These are phyloP conservation scores for Acanthurus lineatus DNA, from an alignment of 2,797 vertebrate genomes.

Conservation along the genomic window DNA sequence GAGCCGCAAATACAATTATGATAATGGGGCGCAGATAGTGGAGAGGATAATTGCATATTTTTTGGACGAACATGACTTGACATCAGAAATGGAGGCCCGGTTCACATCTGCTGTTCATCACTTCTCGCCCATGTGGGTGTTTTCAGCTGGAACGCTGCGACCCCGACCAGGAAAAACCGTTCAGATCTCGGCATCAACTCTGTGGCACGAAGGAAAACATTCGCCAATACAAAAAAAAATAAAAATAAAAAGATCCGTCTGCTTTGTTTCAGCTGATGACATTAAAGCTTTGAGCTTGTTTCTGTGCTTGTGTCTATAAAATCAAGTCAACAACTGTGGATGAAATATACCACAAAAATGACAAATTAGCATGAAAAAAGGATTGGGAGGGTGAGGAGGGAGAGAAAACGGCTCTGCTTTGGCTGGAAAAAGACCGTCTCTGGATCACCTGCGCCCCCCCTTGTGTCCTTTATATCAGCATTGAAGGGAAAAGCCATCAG, in stretches of 20 bases:
- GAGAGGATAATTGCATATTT: conserved; percentile 72
- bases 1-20: conserved; percentile 73
- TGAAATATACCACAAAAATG: conserved; percentile 38
- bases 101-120: conserved; percentile 69
- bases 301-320: conserved; percentile 13
- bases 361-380: conserved; percentile 43
- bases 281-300: background rate
- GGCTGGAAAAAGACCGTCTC: conserved; percentile 42
- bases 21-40: conserved; percentile 67
- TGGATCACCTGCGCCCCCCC: conserved; percentile 17
- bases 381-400: conserved; percentile 21
- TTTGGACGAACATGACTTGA: conserved; percentile 73
- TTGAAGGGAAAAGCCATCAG: conserved; percentile 76
- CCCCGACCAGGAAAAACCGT: conserved; percentile 15
- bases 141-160: conserved; percentile 24
- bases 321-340: conserved; percentile 26
- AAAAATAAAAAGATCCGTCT: background rate
- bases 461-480: conserved; percentile 78
- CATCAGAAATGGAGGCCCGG: conserved; percentile 46
- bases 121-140: conserved; percentile 14
- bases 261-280: conserved; percentile 13
- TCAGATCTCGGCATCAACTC: background rate
- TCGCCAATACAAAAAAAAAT: background rate
- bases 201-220: conserved; percentile 1
- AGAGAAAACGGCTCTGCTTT: conserved; percentile 1